A percentile compares a stretch with the other conserved stretches of the same genome.
Evolutionary conservation across 2,888 invertebrate genomes (phyloP).

Genomic region (Eristalis tenax): DNA sequence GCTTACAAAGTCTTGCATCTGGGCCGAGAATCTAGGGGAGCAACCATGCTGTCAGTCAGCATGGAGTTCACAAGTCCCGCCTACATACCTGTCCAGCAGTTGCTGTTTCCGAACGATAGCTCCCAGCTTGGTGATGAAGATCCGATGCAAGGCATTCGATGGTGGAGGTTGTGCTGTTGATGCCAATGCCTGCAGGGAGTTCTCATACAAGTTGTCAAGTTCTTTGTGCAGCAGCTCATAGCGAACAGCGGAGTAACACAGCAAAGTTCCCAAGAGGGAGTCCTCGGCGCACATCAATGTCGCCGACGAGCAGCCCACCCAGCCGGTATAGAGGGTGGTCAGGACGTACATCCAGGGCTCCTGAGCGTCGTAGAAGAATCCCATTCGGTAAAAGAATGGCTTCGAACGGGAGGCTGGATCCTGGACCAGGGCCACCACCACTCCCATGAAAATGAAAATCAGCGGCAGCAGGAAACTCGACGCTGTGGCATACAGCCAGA

Average conservation of each 20-base stretch:
- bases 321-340: constrained; percentile 24
- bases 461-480: constrained; percentile 19
- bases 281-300: constrained; percentile 20
- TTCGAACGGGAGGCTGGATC: constrained; percentile 13
- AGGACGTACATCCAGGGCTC: constrained; percentile 20
- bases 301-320: constrained; percentile 6
- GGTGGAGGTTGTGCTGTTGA: not conserved
- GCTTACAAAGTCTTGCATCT: not conserved
- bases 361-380: constrained; percentile 22
- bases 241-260: not conserved
- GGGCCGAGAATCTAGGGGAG: not conserved
- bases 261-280: constrained; percentile 2
- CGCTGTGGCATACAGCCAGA: not conserved
- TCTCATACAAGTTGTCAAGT: not conserved
- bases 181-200: not conserved
- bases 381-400: constrained; percentile 20
- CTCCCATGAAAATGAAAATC: constrained; percentile 9
- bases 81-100: constrained; percentile 11
- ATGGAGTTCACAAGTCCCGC: not conserved
- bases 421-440: constrained; percentile 1
- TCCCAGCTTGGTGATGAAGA: not conserved
- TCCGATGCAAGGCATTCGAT: not conserved
- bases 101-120: constrained; percentile 14
- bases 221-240: constrained; percentile 14
- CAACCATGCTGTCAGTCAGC: not conserved